Conservation (phyloP, 2,797 vertebrate genomes). For the Lepilemur ruficaudatus region DNA sequence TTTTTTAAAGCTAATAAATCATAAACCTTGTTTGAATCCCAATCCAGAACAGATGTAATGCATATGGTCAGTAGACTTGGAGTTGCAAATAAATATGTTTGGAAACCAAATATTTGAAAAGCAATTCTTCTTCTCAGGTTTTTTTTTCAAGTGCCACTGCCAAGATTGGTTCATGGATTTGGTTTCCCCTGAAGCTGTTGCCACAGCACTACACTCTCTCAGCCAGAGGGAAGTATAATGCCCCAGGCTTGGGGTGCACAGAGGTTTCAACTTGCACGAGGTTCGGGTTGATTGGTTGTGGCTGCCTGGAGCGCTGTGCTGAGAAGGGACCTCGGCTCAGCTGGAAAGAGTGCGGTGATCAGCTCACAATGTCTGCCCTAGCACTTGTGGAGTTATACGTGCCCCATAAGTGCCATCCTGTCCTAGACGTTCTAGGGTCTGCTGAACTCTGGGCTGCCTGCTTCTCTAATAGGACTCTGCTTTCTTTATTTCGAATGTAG, state of each 20-base stretch:
- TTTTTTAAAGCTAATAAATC: slow-evolving; percentile 68
- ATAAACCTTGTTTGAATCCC: slow-evolving; percentile 65
- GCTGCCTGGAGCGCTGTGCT: not conserved
- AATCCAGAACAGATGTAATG: slow-evolving; percentile 73
- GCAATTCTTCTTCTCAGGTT: slow-evolving; percentile 61
- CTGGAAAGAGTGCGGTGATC: not conserved
- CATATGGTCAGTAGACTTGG: slow-evolving; percentile 73
- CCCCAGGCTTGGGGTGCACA: not conserved
- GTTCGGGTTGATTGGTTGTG: not conserved
- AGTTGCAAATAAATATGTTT: slow-evolving; percentile 77
- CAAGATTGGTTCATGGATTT: slow-evolving; percentile 66
- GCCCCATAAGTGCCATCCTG: not conserved
- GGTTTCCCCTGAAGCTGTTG: slow-evolving; percentile 30
- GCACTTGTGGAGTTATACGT: not conserved
- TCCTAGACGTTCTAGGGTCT: not conserved
- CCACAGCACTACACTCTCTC: not conserved
- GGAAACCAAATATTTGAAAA: slow-evolving; percentile 78
- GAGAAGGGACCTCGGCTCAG: not conserved
- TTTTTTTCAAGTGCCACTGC: slow-evolving; percentile 50
- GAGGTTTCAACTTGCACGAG: not conserved
- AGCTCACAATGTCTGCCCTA: slow-evolving; percentile 49
- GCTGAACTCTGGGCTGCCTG: not conserved
- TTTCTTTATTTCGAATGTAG: not conserved
- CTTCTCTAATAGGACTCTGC: not conserved
- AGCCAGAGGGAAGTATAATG: not conserved